These are phyloP conservation scores for Alces alces DNA, from an alignment of 2,113 vertebrate species.

Conservation along the genomic window DNA sequence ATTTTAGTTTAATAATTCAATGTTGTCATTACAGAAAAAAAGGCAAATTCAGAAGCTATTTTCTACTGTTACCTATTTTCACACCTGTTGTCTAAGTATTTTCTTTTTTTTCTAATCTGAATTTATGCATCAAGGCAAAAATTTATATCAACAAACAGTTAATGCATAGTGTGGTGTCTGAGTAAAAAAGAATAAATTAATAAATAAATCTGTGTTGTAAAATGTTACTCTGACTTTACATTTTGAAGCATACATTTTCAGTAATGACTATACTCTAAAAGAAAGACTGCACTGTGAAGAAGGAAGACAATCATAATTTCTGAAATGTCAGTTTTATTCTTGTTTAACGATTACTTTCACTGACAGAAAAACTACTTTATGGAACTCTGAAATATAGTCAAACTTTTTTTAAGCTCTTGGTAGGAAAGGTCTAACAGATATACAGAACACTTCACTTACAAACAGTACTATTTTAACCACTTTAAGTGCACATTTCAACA, in stretches of 20 bases:
- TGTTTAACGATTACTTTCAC: background rate
- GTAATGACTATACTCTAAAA: background rate
- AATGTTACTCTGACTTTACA: background rate
- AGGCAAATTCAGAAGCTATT: background rate
- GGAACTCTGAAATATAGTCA: background rate
- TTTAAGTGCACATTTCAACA: background rate
- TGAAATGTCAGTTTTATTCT: constrained; percentile 15
- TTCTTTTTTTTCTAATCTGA: background rate
- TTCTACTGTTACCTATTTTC: background rate
- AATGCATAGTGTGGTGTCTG: background rate
- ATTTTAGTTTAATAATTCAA: background rate
- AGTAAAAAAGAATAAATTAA: background rate
- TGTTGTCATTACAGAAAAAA: background rate
- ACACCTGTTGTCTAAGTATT: background rate
- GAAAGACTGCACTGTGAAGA: background rate
- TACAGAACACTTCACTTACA: background rate
- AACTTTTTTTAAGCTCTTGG: background rate
- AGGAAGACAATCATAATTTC: background rate
- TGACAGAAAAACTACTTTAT: background rate
- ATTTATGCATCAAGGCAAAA: background rate
- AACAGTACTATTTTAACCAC: background rate
- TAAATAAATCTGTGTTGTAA: background rate
- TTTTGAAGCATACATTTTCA: background rate
- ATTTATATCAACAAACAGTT: background rate
- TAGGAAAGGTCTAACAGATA: background rate